phyloP scores from a whole-genome alignment of 2,888 invertebrate species.

The Macrostomum cliftonense region DNA sequence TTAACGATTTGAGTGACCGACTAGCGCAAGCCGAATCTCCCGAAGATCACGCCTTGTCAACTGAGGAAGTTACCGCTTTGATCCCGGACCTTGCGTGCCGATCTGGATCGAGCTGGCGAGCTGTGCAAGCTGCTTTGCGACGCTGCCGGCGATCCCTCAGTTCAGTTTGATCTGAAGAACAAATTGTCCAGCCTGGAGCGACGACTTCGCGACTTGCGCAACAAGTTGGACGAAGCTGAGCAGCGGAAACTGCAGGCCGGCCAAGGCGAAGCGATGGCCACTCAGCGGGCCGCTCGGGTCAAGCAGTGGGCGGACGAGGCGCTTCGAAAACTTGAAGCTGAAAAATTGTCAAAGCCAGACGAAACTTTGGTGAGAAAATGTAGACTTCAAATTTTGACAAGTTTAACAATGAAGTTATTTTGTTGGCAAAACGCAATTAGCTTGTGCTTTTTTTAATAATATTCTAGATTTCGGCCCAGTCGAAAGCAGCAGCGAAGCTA shows the following conservation, averaged over 20 bases:
- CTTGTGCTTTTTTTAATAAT: background rate
- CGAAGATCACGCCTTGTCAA: conserved; percentile 27
- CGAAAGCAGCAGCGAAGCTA: background rate
- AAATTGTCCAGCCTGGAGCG: conserved; percentile 67
- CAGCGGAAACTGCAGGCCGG: conserved; percentile 59
- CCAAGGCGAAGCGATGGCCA: conserved; percentile 44
- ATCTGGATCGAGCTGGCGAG: conserved; percentile 21
- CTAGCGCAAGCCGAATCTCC: conserved; percentile 41
- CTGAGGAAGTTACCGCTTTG: background rate
- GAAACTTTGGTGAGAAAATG: no score
- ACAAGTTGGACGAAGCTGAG: conserved; percentile 22
- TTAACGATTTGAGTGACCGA: conserved; percentile 64
- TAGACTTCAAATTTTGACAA: no score
- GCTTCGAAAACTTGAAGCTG: no score
- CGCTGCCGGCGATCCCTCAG: conserved; percentile 68
- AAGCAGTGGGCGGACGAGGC: no score
- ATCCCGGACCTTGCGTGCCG: no score
- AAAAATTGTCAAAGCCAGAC: no score
- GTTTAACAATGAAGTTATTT: no score
- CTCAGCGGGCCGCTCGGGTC: background rate
- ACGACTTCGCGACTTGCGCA: conserved; percentile 63
- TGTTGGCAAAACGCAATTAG: background rate
- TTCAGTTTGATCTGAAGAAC: conserved; percentile 68
- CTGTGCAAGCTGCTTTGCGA: conserved; percentile 63
- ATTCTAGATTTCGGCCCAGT: background rate